Conservation (phyloP, 2,113 vertebrate genomes). For the Todiramphus saurophagus region DNA sequence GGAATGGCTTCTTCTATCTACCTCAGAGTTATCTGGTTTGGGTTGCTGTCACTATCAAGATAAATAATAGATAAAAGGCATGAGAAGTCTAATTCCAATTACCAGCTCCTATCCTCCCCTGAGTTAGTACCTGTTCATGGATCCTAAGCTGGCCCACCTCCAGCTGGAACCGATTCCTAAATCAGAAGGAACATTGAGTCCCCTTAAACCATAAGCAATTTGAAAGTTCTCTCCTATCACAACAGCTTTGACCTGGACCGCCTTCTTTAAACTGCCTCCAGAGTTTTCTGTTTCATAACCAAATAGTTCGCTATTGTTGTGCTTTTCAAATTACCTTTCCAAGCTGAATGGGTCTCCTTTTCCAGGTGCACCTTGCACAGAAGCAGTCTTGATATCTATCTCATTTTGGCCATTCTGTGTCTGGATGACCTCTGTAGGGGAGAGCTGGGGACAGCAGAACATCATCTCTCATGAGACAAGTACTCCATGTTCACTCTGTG, state of each 20-base stretch:
- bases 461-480: not conserved
- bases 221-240: constrained; percentile 33
- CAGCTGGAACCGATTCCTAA: not conserved
- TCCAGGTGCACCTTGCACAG: not conserved
- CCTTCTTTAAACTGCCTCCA: constrained; percentile 36
- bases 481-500: not conserved
- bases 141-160: constrained; percentile 7
- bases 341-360: not conserved
- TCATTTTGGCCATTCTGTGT: not conserved
- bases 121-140: not conserved
- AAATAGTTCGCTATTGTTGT: not conserved
- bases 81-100: not conserved
- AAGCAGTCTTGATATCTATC: not conserved
- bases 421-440: not conserved
- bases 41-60: not conserved
- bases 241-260: constrained; percentile 28
- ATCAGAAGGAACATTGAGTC: constrained; percentile 15
- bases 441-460: not conserved
- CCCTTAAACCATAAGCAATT: constrained; percentile 36
- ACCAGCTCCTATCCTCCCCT: not conserved
- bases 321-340: not conserved
- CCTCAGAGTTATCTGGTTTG: not conserved
- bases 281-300: constrained; percentile 37
- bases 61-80: not conserved
- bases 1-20: not conserved